These are phyloP conservation scores for Galemys pyrenaicus DNA, from an alignment of 2,113 vertebrate species.

Conservation along the genomic window DNA sequence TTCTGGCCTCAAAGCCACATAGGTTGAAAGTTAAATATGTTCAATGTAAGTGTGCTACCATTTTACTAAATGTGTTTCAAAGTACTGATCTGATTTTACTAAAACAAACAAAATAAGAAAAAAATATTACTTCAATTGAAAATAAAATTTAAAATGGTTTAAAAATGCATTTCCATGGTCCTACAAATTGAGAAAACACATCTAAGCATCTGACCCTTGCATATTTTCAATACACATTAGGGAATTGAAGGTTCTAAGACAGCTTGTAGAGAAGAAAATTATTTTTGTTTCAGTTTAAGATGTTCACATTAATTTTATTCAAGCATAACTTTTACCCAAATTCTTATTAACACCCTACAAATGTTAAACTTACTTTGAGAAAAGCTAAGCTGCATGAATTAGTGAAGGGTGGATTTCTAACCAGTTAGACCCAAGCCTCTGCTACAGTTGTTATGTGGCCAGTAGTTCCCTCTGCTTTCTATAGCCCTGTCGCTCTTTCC, in stretches of 20 bases:
- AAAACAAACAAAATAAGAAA: not conserved
- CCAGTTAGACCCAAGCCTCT: not conserved
- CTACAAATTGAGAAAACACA: not conserved
- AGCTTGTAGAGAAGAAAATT: not conserved
- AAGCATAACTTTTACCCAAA: not conserved
- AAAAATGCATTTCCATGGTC: too few relatives aligned
- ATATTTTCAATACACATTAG: not conserved
- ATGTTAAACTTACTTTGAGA: not conserved
- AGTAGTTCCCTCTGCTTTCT: not conserved
- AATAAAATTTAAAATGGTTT: too few relatives aligned
- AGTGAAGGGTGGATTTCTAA: not conserved
- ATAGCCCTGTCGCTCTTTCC: fast-evolving
- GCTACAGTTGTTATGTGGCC: fast-evolving
- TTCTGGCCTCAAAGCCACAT: not conserved
- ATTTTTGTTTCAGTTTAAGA: not conserved
- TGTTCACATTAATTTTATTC: not conserved
- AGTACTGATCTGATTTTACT: not conserved
- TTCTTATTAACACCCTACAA: not conserved
- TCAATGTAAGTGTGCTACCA: not conserved
- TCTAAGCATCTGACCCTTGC: too few relatives aligned
- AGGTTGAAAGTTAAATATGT: not conserved
- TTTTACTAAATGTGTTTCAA: not conserved
- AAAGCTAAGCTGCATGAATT: not conserved
- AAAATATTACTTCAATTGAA: not conserved
- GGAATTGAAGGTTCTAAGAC: not conserved